Evolutionary conservation across 2,888 invertebrate species (phyloP), one percentile per base, ranked within the genome.

Genomic region (Muscina levida): DNA sequence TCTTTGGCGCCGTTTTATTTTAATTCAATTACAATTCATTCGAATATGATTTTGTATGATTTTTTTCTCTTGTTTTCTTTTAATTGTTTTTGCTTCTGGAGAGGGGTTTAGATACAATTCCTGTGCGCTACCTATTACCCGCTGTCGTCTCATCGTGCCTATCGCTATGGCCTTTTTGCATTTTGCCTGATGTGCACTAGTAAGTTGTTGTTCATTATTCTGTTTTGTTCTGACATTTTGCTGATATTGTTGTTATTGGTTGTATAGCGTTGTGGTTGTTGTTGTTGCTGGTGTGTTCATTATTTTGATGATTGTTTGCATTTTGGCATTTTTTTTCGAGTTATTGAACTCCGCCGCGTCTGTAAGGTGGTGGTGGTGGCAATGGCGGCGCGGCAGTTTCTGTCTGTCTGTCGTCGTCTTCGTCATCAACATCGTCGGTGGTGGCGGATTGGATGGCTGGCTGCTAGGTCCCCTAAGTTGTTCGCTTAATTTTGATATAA

Each of bases 1-100:
- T 62, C 57, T 76, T 82, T 85, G 83, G 83, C 82, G 82, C 73
- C 78, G 78, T 79, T 82, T 82, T 76, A 75, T 82, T 82, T 75
- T 72, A 77, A 67, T 82, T 84, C 81, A 84, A 84, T 83, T 86
- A 77, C 68, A n/a, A 57, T 77, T 72, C 24, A 65, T 53, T 77
- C 19, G 42, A 57, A 51, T 78, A n/a, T 6, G 11, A 2, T 26
- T 53, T 62, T 8, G 22, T 57, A 42, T 72, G 37, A 48, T 59
- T n/a, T n/a, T n/a, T n/a, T n/a, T n/a, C n/a, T n/a, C n/a, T n/a
- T n/a, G n/a, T n/a, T n/a, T n/a, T n/a, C n/a, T n/a, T n/a, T n/a
- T n/a, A n/a, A n/a, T n/a, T n/a, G n/a, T n/a, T n/a, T n/a, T n/a
- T n/a, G n/a, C n/a, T n/a, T n/a, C n/a, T n/a, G n/a, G n/a, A n/a